Base-by-base conservation (phyloP, 2,797 vertebrate genomes). In the Gambelia wislizenii region DNA sequence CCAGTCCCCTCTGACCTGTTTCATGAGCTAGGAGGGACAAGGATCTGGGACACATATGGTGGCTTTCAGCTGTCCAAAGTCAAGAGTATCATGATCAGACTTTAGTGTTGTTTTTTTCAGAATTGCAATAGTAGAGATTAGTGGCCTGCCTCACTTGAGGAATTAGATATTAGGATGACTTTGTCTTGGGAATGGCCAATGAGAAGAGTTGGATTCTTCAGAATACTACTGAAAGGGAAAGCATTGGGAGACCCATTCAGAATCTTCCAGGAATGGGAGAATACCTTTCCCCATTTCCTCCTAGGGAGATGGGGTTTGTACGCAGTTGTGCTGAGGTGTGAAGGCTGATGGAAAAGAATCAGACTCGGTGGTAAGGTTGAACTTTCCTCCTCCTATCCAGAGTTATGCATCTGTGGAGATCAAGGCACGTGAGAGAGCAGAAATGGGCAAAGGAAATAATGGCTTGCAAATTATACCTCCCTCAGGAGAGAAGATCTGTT, bases 71-170 rank as follows among this genome's bases (percentile, higher is more conserved):
- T 25, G 22, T 64, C 61, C 61, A 64, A 56, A 56, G 76, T 20
- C 6, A 12, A 47, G 27, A 52, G 8, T 77, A 18, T 16, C 0
- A 0, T 1, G 27, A 47, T 54, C 59, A 56, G 1, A n/a, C 54
- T 70, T 20, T 5, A 36, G 27, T 47, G 25, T 18, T n/a, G n/a
- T 16, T n/a, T 39, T 7, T 0, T 25, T 85, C 59, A 47, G 44
- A 76, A 74, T 27, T 87, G 36, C 49, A 1, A 20, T 47, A 20
- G 39, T 76, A 56, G 7, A n/a, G 5, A 18, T 86, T 79, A 49
- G 20, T 77, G 7, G 44, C 30, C 30, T 77, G 56, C 13, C 36
- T 67, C 78, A 52, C 42, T 36, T 20, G 52, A 42, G 33, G 16
- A 77, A 78, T 27, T 81, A 5, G 18, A 10, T 16, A 81, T 87